Evolutionary conservation across 2,888 invertebrate genomes (phyloP).

Genomic region (Brachypterus glaber): DNA sequence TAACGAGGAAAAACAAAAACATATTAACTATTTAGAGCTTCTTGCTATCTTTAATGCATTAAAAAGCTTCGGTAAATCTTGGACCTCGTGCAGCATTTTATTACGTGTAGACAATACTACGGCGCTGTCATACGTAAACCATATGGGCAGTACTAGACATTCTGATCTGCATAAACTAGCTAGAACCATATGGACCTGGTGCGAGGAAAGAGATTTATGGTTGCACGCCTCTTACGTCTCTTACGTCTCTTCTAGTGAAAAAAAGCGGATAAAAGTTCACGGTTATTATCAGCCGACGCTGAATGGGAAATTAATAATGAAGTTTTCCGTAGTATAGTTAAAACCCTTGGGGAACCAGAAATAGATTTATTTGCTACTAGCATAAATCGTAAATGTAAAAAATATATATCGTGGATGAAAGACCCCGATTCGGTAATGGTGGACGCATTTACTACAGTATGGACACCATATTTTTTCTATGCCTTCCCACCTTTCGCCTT

Average conservation of each 20-base stretch:
- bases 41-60: constrained; percentile 1
- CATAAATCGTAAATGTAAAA: constrained; percentile 11
- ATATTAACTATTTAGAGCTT: no score
- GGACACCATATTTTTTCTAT: constrained; percentile 8
- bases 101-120: constrained; percentile 11
- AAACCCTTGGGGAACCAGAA: constrained; percentile 6
- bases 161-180: neutral
- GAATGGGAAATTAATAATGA: constrained; percentile 5
- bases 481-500: constrained; percentile 13
- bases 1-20: neutral
- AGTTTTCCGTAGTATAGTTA: neutral
- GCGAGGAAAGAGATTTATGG: constrained; percentile 12
- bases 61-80: neutral
- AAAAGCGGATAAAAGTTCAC: constrained; percentile 10
- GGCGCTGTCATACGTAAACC: constrained; percentile 6
- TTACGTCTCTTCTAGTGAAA: constrained; percentile 4
- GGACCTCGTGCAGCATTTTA: constrained; percentile 7
- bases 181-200: constrained; percentile 6
- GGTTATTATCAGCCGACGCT: constrained; percentile 6
- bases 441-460: constrained; percentile 8
- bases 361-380: constrained; percentile 14
- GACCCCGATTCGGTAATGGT: constrained; percentile 10
- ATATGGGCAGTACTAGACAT: constrained; percentile 2
- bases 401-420: constrained; percentile 11
- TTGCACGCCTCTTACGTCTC: constrained; percentile 11